Evolutionary conservation across 2,113 vertebrate species (phyloP).

Genomic region (Sebastes schlegelii): DNA sequence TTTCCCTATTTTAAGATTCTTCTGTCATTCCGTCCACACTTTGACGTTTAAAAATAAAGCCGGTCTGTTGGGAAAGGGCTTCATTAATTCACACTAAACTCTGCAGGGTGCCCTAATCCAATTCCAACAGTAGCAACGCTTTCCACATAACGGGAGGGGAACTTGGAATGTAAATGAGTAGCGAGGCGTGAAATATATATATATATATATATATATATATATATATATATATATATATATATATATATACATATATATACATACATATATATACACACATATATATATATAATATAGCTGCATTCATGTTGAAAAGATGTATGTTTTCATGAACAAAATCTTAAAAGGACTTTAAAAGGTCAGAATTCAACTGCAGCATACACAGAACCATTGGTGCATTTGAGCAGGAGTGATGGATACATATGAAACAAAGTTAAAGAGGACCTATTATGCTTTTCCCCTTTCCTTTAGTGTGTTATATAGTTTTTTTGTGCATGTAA

Average conservation of each 20-base stretch:
- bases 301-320: neutral
- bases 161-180: neutral
- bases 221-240: neutral
- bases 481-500: no score
- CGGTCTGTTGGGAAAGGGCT: constrained; percentile 20
- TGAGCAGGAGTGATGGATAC: neutral
- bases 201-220: neutral
- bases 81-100: constrained; percentile 49
- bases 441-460: no score
- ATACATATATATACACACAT: no score
- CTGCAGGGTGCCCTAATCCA: constrained; percentile 10
- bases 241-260: no score
- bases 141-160: neutral
- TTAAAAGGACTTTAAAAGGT: neutral
- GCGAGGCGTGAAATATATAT: neutral
- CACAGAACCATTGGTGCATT: neutral
- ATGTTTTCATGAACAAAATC: neutral
- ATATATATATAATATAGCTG: neutral
- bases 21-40: neutral
- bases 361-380: neutral
- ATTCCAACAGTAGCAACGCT: constrained; percentile 15
- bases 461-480: no score
- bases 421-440: neutral
- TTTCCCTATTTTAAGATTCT: constrained; percentile 26
- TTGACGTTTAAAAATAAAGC: constrained; percentile 60